Percentiles rank a stretch among this genome's conserved stretches.
These are phyloP conservation scores for Syrista parreyssii DNA, from an alignment of 2,888 invertebrate species.

Conservation along the genomic window DNA sequence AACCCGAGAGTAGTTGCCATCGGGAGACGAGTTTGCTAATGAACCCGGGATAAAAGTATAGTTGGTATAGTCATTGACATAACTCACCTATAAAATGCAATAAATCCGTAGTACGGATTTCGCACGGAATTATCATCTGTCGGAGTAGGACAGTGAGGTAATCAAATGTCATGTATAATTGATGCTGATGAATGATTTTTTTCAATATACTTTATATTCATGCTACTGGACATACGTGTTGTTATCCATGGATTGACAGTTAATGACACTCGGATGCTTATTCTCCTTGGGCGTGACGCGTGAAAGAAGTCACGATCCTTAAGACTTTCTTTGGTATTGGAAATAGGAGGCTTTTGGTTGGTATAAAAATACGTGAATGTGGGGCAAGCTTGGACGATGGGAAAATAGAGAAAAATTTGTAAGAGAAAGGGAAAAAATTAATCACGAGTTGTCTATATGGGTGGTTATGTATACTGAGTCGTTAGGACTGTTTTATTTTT, in stretches of 20 bases:
- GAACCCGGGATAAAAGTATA: conserved; percentile 16
- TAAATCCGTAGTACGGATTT: background rate
- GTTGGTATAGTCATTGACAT: background rate
- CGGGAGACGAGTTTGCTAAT: conserved; percentile 24
- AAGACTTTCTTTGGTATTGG: background rate
- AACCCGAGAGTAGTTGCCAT: background rate
- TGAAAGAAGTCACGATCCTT: background rate
- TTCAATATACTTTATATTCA: background rate
- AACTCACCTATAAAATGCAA: background rate
- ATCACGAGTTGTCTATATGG: background rate
- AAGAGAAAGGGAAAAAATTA: background rate
- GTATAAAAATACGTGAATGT: background rate
- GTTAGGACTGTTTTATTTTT: background rate
- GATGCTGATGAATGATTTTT: background rate
- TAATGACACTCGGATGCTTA: background rate
- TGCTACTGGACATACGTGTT: background rate
- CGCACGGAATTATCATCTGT: background rate
- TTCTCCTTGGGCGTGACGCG: background rate
- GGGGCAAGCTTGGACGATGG: background rate
- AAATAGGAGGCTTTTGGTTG: background rate
- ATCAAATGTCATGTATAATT: background rate
- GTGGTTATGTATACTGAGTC: background rate
- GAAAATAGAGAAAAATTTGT: background rate
- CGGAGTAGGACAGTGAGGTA: background rate
- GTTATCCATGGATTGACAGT: background rate